Percentiles rank a stretch among this genome's conserved stretches.
Conservation (phyloP, 2,113 vertebrate genomes). For the Elanus axillaris region DNA sequence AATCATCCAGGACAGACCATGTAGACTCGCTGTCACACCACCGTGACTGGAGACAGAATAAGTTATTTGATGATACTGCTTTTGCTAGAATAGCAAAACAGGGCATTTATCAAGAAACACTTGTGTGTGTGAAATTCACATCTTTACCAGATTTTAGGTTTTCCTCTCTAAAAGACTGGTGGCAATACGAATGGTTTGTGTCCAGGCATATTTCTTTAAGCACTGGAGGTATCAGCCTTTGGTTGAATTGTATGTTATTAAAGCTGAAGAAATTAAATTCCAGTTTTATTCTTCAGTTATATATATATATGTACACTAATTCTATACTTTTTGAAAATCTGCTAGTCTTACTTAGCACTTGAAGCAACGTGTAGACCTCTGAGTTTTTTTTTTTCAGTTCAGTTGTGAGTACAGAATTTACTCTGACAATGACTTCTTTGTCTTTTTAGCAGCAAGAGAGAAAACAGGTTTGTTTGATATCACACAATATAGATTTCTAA, state of each 20-base stretch:
- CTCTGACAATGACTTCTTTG: background rate
- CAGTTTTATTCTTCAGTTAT: background rate
- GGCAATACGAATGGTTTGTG: background rate
- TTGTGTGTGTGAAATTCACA: background rate
- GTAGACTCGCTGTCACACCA: background rate
- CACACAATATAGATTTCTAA: background rate
- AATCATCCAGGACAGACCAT: background rate
- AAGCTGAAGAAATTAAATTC: background rate
- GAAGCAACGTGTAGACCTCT: background rate
- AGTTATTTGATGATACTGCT: background rate
- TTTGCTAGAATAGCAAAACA: background rate
- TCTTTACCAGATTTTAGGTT: background rate
- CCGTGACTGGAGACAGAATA: background rate
- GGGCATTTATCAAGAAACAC: background rate
- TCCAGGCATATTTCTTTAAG: background rate
- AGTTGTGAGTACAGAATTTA: background rate
- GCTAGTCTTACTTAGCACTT: too few relatives aligned
- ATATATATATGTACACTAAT: background rate
- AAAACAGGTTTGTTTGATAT: background rate
- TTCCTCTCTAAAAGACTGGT: background rate
- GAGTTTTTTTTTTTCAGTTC: background rate
- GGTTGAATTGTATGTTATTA: background rate
- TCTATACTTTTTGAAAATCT: fast-evolving
- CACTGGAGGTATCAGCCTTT: background rate
- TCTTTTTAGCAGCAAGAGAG: background rate